These are phyloP conservation scores for Peromyscus eremicus DNA, from an alignment of 2,797 vertebrate genomes.

Conservation along the genomic window DNA sequence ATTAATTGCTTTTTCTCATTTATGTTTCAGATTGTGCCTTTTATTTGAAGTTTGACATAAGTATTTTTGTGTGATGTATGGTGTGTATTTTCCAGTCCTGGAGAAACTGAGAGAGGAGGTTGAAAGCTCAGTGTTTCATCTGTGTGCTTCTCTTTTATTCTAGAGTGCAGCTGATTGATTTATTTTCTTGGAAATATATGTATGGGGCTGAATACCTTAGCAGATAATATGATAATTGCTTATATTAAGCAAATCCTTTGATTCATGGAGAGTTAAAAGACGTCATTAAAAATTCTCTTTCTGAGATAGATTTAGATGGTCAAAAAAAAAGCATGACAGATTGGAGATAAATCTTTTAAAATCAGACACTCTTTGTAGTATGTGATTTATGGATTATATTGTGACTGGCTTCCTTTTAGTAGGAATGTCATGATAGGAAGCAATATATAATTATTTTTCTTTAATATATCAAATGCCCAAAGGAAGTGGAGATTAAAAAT, in stretches of 20 bases:
- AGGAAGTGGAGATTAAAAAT: slow-evolving; percentile 66
- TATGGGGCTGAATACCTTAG: slow-evolving; percentile 2
- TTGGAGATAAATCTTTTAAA: slow-evolving; percentile 73
- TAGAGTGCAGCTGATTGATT: slow-evolving; percentile 39
- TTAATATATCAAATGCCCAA: slow-evolving; percentile 67
- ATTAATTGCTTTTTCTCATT: slow-evolving; percentile 48
- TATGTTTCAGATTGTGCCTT: slow-evolving; percentile 51
- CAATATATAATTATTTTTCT: slow-evolving; percentile 64
- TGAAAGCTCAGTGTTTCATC: slow-evolving; percentile 28
- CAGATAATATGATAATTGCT: slow-evolving; percentile 68
- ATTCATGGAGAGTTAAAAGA: slow-evolving; percentile 66
- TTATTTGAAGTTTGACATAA: slow-evolving; percentile 67
- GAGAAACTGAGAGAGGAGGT: slow-evolving; percentile 36
- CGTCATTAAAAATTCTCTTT: slow-evolving; percentile 72
- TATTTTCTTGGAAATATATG: slow-evolving; percentile 68
- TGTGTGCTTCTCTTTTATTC: slow-evolving; percentile 45
- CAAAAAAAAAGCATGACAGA: slow-evolving; percentile 39
- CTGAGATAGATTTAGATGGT: slow-evolving; percentile 64
- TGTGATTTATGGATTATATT: slow-evolving; percentile 58
- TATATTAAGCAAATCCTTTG: slow-evolving; percentile 53
- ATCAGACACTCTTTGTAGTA: slow-evolving; percentile 53
- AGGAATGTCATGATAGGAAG: slow-evolving; percentile 61
- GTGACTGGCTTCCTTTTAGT: slow-evolving; percentile 62
- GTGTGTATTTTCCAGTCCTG: slow-evolving; percentile 32
- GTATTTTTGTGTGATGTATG: slow-evolving; percentile 46